These are phyloP conservation scores for Acrocephalus scirpaceus DNA, from an alignment of 2,797 vertebrate species.

Conservation along the genomic window DNA sequence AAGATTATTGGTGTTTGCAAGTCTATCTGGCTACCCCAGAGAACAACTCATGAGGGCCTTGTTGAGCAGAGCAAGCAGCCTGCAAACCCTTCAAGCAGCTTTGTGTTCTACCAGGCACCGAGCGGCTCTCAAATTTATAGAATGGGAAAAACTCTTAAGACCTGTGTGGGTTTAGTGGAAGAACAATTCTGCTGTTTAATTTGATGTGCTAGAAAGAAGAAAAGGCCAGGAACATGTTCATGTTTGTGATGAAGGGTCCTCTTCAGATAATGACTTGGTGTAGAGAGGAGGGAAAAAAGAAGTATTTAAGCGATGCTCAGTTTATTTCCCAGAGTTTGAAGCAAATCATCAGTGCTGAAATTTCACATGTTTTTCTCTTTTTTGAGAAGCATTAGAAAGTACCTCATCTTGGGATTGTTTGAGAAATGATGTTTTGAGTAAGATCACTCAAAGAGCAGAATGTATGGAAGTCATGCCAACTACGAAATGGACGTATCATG, in stretches of 20 bases:
- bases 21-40: background rate
- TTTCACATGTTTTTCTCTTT: background rate
- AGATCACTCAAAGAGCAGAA: background rate
- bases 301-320: background rate
- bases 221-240: background rate
- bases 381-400: background rate
- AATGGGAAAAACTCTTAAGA: background rate
- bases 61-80: background rate
- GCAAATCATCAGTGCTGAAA: background rate
- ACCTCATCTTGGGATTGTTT: background rate
- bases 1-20: background rate
- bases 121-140: background rate
- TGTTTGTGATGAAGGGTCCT: background rate
- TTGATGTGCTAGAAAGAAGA: background rate
- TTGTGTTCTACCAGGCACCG: background rate
- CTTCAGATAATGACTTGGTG: background rate
- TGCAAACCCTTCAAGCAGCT: background rate
- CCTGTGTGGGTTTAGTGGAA: background rate
- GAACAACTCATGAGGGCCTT: background rate
- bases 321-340: background rate
- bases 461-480: background rate
- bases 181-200: background rate
- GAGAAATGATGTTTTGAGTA: background rate
- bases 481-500: fast-evolving
- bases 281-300: background rate